Percentiles rank a stretch among this genome's conserved stretches.
These are phyloP conservation scores for Porites australiensis DNA, from an alignment of 64 coral and sea anemone species.

Conservation along the genomic window DNA sequence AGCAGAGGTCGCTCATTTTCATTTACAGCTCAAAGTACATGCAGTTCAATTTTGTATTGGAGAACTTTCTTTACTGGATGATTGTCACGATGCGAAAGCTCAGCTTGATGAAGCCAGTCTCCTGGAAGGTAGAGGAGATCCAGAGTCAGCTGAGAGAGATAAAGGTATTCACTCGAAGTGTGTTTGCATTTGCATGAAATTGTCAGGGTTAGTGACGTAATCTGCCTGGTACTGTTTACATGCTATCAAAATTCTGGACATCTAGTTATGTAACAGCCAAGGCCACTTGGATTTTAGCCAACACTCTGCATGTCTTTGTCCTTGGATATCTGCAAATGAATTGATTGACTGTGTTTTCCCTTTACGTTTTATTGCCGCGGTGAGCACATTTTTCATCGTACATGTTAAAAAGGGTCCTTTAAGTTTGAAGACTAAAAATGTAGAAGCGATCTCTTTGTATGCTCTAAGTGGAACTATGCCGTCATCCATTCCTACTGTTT, in stretches of 20 bases:
- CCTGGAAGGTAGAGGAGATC: conserved; percentile 81
- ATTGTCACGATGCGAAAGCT: conserved; percentile 76
- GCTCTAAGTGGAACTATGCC: neutral
- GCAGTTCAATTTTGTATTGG: conserved; percentile 82
- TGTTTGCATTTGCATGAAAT: conserved; percentile 11
- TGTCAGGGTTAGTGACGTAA: neutral
- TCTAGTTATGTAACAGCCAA: no score
- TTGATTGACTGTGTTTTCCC: no score
- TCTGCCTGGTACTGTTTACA: neutral
- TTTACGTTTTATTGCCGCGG: no score
- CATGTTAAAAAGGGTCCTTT: neutral
- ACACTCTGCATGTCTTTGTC: neutral
- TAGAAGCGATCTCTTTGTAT: neutral
- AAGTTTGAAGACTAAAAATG: no score
- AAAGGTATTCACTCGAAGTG: conserved; percentile 72
- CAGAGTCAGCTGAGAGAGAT: conserved; percentile 61
- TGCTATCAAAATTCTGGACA: neutral
- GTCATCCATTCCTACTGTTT: neutral
- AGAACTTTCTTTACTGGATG: conserved; percentile 89
- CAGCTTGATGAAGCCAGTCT: conserved; percentile 65
- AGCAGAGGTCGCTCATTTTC: conserved; percentile 74
- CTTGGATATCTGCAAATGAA: neutral
- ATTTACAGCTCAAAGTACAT: conserved; percentile 60
- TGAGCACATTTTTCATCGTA: neutral
- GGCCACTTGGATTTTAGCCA: no score